Percentiles rank a stretch among this genome's conserved stretches.
Conservation (phyloP, 2,113 vertebrate genomes). For the Nannobrachium achirus region DNA sequence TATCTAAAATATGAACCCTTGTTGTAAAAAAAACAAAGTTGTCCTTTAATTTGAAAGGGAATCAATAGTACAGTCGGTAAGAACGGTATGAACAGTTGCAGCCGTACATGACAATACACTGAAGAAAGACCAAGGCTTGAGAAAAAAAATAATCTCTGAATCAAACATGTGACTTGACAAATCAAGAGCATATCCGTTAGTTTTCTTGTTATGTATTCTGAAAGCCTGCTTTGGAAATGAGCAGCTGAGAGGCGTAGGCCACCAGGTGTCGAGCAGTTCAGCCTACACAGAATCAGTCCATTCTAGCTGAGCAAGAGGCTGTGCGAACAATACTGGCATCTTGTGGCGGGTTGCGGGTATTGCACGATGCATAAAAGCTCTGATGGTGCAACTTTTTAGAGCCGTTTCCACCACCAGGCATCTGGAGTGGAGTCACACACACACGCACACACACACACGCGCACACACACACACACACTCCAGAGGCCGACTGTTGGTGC, state of each 20-base stretch:
- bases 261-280: background rate
- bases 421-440: background rate
- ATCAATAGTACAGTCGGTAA: no score
- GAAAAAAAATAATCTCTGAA: no score
- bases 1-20: no score
- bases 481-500: conserved; percentile 16
- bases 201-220: no score
- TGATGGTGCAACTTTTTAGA: conserved; percentile 13
- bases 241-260: conserved; percentile 32
- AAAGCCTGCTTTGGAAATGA: background rate
- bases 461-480: background rate
- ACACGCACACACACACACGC: background rate
- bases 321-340: conserved; percentile 60
- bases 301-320: background rate
- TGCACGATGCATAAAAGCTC: conserved; percentile 35
- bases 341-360: conserved; percentile 54
- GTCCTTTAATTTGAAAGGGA: no score
- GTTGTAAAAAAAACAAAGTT: no score
- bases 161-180: no score
- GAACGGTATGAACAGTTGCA: no score
- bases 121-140: no score
- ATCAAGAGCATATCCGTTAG: no score
- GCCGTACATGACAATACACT: no score
- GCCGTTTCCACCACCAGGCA: conserved; percentile 16
- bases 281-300: no score